Base-by-base conservation (phyloP, 1,140 invertebrate genomes). In the Drosophila athabasca region DNA sequence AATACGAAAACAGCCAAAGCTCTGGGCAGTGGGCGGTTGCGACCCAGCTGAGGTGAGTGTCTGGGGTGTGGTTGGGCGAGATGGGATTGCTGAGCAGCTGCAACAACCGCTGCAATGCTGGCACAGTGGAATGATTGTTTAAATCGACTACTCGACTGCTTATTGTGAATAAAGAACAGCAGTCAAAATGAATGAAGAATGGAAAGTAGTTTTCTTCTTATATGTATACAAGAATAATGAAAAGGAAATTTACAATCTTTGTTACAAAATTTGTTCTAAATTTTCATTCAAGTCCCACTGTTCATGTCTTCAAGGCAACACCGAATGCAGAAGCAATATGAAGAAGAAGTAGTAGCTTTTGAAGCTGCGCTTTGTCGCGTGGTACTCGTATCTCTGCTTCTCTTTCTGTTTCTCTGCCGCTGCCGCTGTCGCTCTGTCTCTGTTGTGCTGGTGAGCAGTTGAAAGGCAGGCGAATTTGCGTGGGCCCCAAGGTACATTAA, bases 41-140 rank as follows among this genome's bases (percentile, higher is more conserved):
- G 45, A 55, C 11, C 48, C 62, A 78, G 61, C 62, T 65, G 70
- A 62, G 69, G 66, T 58, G 73, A 57, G 68, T 49, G 68, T 49
- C 43, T 67, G 49, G 48, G 72, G 80, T 71, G 70, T 46, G 74
- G 48, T 44, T 44, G 44, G 50, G 66, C 64, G 71, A 84, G 77
- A 76, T 67, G 65, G 48, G 70, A 58, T 73, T 44, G 69, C 41
- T 62, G 45, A 87, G 77, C 72, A 87, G 78, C 81, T 79, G 66
- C 80, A 76, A 54, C 80, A 76, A 54, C 46, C 39, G 35, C 62
- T 44, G 67, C 53, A 48, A 41, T 65, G 60, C 58, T 44, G 58
- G 53, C 39, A 61, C 57, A 43, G 67, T 82, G 67, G 67, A 44
- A 22, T 2, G 2, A 31, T 13, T 19, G 17, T 8, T 9, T 31